phyloP scores from a whole-genome alignment of 1,140 invertebrate genomes.

The Cydia fagiglandana region DNA sequence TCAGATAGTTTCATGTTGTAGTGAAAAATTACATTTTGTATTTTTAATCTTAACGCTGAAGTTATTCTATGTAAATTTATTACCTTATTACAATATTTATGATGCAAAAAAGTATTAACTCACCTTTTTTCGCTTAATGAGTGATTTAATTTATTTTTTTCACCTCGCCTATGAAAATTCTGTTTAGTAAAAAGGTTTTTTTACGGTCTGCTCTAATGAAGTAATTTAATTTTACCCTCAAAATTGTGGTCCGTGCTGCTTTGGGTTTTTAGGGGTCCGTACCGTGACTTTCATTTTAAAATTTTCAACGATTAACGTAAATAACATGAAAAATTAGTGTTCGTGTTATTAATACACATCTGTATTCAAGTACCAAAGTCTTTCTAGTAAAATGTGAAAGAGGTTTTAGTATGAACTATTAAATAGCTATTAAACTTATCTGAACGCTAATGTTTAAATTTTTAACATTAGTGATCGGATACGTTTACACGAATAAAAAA shows the following conservation, averaged over 20 bases:
- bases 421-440: too few relatives aligned
- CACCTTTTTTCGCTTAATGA: background rate
- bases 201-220: constrained; percentile 12
- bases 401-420: too few relatives aligned
- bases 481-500: too few relatives aligned
- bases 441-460: too few relatives aligned
- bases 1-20: background rate
- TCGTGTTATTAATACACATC: background rate
- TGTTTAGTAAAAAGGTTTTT: constrained; percentile 27
- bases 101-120: background rate
- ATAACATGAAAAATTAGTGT: background rate
- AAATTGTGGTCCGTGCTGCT: constrained; percentile 18
- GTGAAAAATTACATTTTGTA: too few relatives aligned
- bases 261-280: background rate
- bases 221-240: constrained; percentile 25
- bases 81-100: background rate
- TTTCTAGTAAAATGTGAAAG: too few relatives aligned
- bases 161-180: constrained; percentile 25
- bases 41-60: too few relatives aligned
- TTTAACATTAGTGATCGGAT: too few relatives aligned
- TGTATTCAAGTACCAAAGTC: background rate
- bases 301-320: background rate
- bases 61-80: background rate
- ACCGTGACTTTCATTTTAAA: background rate
- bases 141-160: constrained; percentile 20